Evolutionary conservation across 2,797 vertebrate genomes (phyloP).

Genomic region (Masticophis lateralis): DNA sequence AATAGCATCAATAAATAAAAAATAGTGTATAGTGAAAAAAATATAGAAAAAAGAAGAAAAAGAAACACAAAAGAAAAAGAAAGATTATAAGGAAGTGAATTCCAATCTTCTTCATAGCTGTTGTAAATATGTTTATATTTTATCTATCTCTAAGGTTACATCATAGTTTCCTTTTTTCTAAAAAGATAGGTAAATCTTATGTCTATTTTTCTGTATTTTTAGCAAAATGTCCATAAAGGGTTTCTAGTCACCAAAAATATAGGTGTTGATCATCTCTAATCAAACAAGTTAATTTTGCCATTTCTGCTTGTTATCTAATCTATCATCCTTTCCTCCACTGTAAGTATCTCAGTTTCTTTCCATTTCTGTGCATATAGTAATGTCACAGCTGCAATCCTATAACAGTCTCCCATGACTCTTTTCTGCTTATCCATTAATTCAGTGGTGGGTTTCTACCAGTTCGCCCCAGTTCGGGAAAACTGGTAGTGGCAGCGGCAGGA

Average conservation of each 20-base stretch:
- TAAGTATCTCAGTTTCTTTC: background rate
- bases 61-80: background rate
- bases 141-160: background rate
- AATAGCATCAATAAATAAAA: background rate
- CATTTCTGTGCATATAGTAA: background rate
- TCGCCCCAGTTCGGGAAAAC: fast-evolving
- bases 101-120: background rate
- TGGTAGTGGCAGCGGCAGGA: no score
- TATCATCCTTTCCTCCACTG: background rate
- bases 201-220: background rate
- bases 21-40: background rate
- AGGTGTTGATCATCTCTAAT: background rate
- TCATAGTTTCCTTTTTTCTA: background rate
- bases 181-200: background rate
- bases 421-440: background rate
- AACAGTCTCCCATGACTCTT: background rate
- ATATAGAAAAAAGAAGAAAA: background rate
- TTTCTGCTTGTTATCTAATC: background rate
- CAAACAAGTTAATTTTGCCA: background rate
- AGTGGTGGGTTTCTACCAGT: no score
- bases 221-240: background rate
- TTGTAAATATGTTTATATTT: background rate
- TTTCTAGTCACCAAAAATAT: background rate
- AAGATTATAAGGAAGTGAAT: background rate
- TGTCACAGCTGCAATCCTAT: background rate